Conservation (phyloP, 2,797 vertebrate genomes). For the Ptychadena robeensis region DNA sequence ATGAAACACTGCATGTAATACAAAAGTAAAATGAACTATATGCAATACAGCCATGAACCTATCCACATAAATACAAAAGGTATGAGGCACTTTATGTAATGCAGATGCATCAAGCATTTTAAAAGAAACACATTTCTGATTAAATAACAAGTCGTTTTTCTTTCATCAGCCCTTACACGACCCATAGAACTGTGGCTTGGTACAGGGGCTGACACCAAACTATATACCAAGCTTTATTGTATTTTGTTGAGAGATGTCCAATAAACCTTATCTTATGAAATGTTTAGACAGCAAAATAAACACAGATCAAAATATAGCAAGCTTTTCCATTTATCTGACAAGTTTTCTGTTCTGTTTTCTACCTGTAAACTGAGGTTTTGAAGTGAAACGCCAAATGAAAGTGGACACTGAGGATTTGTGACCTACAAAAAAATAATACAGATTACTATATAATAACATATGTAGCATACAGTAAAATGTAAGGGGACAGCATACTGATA, state of each 20-base stretch:
- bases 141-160: neutral
- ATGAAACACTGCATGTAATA: too few species aligned
- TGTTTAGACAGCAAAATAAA: conserved; percentile 4
- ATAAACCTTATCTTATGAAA: conserved; percentile 3
- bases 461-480: neutral
- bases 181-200: neutral
- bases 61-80: too few species aligned
- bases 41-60: too few species aligned
- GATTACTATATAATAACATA: conserved; percentile 30
- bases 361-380: conserved; percentile 98
- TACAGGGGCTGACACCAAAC: neutral
- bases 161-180: neutral
- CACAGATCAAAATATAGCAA: neutral
- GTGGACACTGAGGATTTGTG: conserved; percentile 87
- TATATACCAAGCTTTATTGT: neutral
- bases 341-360: neutral
- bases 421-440: conserved; percentile 74
- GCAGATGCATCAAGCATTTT: too few species aligned
- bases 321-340: neutral
- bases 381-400: conserved; percentile 95
- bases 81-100: too few species aligned
- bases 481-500: too few species aligned
- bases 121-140: too few species aligned
- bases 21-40: too few species aligned
- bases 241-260: neutral